Evolutionary conservation across 2,888 invertebrate species (phyloP), one percentile per base, ranked within the genome.

Genomic region (Drosophila anomelani): DNA sequence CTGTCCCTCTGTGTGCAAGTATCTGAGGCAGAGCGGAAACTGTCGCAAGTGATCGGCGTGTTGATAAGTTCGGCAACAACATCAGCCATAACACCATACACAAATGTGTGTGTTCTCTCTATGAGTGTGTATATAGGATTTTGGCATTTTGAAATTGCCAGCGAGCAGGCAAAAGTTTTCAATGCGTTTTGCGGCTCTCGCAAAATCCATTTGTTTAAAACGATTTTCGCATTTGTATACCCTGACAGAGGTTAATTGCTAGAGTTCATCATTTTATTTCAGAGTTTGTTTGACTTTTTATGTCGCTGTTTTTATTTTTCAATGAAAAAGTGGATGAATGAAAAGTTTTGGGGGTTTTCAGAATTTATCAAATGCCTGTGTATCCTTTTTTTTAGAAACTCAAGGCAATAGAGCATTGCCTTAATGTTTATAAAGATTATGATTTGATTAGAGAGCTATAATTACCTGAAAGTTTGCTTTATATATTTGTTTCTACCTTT

Each of bases 21-120:
- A 64, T 74, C 85, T 78, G 85, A 82, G 68, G 55, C 68, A 66
- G 34, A 90, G 76, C 86, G 90, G 90, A 91, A 90, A 87, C 89
- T 86, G 90, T 87, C 88, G 90, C 90, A 90, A 86, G 80, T 88
- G 86, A 90, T 88, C 89, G 85, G 81, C 86, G 88, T 88, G 86
- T 85, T 90, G 90, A 87, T 89, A 88, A 81, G 85, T 82, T 78
- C 80, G 81, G 63, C 78, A 70, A 75, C 80, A 71, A 59, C 72
- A 72, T 29, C 61, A 62, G 41, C 47, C 69, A n/a, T 47, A 72
- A 17, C 49, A 67, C 53, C 67, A 63, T 51, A 75, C 41, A 73
- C 67, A 62, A 78, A 76, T 53, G 36, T 23, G 8, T 15, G 9
- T 36, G 13, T 8, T 32, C 41, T n/a, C 17, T 17, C 17, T 7